Base-by-base conservation (phyloP, 1,140 invertebrate genomes). In the Oscheius sp. region DNA sequence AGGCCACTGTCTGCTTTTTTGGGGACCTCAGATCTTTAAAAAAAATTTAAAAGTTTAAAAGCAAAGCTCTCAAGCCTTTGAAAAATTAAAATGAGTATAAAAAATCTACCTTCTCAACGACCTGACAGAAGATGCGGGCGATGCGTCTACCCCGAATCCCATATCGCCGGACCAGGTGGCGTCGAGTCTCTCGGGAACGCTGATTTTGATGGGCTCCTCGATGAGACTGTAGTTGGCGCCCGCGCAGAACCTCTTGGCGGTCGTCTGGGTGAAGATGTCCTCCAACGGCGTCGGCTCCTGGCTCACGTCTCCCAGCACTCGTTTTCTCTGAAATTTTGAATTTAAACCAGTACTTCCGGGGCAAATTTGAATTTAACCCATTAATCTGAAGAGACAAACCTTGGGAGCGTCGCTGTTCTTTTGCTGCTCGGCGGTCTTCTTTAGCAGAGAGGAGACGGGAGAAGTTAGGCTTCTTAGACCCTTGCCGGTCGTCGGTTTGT, bases 301-400 rank as follows among this genome's bases (percentile, higher is more conserved):
- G 23, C 28, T 55, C n/a, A n/a, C n/a, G 7, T 55, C 23, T 23
- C 15, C 7, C 7, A 20, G 49, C 23, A 20, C 15, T 23, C 49
- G 49, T 55, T 55, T 55, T 55, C 49, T 55, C 49, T 55, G 49
- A 26, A 23, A 55, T 20, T 55, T 55, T 55, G 49, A 7, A 23
- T 23, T 55, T 55, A 55, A 42, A 42, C 38, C 38, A 10, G 10
- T 42, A n/a, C n/a, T n/a, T n/a, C n/a, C n/a, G n/a, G n/a, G n/a
- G n/a, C n/a, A n/a, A n/a, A n/a, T n/a, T n/a, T n/a, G n/a, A n/a
- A n/a, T n/a, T n/a, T n/a, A n/a, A n/a, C n/a, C n/a, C n/a, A n/a
- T n/a, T n/a, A n/a, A n/a, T n/a, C n/a, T n/a, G n/a, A n/a, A n/a
- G n/a, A n/a, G n/a, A n/a, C n/a, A n/a, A n/a, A n/a, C n/a, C n/a